phyloP scores from a whole-genome alignment of 1,140 invertebrate genomes.

The Monochamus saltuarius region DNA sequence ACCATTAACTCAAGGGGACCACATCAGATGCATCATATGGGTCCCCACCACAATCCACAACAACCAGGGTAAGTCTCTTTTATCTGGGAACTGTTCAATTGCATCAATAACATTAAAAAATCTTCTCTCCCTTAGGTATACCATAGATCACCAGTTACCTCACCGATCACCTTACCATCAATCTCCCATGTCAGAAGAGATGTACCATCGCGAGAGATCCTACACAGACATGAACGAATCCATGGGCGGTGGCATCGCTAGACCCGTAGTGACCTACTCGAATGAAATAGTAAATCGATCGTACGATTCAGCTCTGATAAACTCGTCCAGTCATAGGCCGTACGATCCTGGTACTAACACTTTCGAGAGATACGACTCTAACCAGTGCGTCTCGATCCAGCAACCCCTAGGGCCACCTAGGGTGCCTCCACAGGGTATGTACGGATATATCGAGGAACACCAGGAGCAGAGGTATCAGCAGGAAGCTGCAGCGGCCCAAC shows the following conservation, averaged over 20 bases:
- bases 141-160: conserved; percentile 58
- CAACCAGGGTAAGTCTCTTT: conserved; percentile 18
- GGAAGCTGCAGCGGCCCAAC: conserved; percentile 57
- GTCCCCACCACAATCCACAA: conserved; percentile 50
- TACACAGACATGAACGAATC: conserved; percentile 56
- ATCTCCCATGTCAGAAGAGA: conserved; percentile 56
- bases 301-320: conserved; percentile 51
- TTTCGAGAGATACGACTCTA: conserved; percentile 64
- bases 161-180: conserved; percentile 68
- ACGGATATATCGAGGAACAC: conserved; percentile 57
- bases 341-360: conserved; percentile 63
- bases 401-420: conserved; percentile 61
- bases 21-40: conserved; percentile 47
- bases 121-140: conserved; percentile 48
- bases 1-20: conserved; percentile 58
- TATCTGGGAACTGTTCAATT: background rate
- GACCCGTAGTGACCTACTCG: conserved; percentile 65
- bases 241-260: conserved; percentile 54
- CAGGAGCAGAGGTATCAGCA: conserved; percentile 64
- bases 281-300: conserved; percentile 57
- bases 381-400: conserved; percentile 59
- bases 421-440: conserved; percentile 52
- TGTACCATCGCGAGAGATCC: conserved; percentile 55
- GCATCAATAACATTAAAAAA: background rate
- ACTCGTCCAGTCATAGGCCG: conserved; percentile 59